These are phyloP conservation scores for Orchesella flavescens DNA, from an alignment of 2,888 invertebrate genomes.

Conservation along the genomic window DNA sequence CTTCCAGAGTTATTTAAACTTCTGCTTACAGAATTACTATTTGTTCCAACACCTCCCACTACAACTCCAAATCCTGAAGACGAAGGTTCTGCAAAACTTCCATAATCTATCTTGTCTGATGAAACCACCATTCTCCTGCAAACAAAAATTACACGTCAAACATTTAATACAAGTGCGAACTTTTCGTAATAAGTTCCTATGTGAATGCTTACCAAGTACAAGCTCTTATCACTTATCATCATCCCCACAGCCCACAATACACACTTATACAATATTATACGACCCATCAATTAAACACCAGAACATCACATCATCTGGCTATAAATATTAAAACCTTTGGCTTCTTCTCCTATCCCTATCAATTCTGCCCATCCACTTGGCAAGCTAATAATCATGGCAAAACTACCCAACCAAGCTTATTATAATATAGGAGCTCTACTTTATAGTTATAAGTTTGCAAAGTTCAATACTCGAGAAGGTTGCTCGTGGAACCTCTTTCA, in stretches of 20 bases:
- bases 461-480: no score
- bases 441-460: no score
- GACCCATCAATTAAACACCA: no score
- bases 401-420: no score
- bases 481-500: no score
- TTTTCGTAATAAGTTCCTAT: neutral
- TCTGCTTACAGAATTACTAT: conserved; percentile 34
- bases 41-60: conserved; percentile 54
- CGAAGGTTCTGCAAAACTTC: conserved; percentile 70
- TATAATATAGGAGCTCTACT: no score
- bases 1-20: conserved; percentile 39
- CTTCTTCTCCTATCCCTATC: no score
- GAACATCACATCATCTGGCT: no score
- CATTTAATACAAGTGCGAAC: neutral
- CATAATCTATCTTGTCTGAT: conserved; percentile 72
- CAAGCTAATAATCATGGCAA: no score
- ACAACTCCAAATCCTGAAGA: conserved; percentile 64
- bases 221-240: neutral
- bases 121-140: conserved; percentile 70
- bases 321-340: no score
- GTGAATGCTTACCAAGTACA: neutral
- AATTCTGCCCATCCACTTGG: no score
- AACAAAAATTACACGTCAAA: neutral
- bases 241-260: neutral
- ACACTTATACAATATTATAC: no score